Conservation (phyloP, 2,113 vertebrate genomes). For the Fregetta grallaria region DNA sequence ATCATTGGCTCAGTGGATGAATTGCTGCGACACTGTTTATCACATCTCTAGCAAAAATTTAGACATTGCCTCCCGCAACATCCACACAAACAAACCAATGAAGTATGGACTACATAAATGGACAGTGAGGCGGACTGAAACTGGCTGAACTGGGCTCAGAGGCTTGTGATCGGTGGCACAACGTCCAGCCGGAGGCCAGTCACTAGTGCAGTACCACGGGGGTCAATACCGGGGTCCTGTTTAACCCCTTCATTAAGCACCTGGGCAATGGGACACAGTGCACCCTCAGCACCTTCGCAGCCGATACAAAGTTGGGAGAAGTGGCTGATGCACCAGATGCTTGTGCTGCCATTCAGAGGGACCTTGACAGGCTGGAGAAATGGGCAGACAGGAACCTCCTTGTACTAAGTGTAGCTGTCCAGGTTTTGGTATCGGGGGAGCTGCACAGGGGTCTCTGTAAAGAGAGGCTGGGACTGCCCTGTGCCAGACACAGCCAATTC, state of each 20-base stretch:
- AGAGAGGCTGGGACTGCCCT: neutral
- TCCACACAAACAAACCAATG: neutral
- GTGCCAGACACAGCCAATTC: neutral
- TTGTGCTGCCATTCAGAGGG: neutral
- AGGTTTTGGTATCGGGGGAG: neutral
- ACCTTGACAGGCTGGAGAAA: neutral
- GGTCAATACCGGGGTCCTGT: neutral
- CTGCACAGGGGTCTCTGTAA: neutral
- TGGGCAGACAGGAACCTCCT: neutral
- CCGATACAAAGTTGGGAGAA: rapidly evolving
- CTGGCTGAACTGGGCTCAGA: neutral
- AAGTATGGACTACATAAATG: rapidly evolving
- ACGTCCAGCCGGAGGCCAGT: neutral
- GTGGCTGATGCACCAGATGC: neutral
- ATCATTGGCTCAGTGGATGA: neutral
- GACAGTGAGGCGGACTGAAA: neutral
- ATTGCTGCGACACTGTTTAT: neutral
- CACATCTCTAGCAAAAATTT: neutral
- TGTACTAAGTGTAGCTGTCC: no score
- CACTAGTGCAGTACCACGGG: neutral
- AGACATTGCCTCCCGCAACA: neutral
- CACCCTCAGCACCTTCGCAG: rapidly evolving
- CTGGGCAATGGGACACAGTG: neutral
- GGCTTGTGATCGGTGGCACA: neutral
- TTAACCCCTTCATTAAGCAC: neutral